These are phyloP conservation scores for Bombus consobrinus DNA, from an alignment of 1,140 invertebrate species.

Conservation along the genomic window DNA sequence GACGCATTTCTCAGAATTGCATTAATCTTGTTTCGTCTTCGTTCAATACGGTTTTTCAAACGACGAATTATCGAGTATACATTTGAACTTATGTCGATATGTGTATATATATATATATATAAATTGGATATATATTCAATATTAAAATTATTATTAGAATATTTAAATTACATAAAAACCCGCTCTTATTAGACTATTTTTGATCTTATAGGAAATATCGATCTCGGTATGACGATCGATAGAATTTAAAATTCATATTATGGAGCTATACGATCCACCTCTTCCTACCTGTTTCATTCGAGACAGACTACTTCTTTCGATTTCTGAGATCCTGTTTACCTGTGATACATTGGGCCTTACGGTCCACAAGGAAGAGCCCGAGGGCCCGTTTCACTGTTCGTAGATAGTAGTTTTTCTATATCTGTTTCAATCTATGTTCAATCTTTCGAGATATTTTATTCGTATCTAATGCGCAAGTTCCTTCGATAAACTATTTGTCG, in stretches of 20 bases:
- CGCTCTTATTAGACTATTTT: neutral
- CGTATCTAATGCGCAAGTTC: neutral
- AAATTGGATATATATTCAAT: neutral
- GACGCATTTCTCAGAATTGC: constrained; percentile 39
- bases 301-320: constrained; percentile 50
- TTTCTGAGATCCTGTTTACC: constrained; percentile 71
- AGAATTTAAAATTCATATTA: constrained; percentile 1
- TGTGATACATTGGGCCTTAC: constrained; percentile 72
- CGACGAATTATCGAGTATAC: neutral
- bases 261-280: constrained; percentile 9
- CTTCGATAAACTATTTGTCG: neutral
- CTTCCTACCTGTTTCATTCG: constrained; percentile 47
- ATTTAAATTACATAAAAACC: neutral
- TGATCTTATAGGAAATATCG: neutral
- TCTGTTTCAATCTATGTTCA: neutral
- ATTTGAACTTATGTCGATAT: neutral
- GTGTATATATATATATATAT: neutral
- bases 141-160: neutral
- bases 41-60: neutral
- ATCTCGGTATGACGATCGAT: neutral
- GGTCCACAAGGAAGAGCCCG: constrained; percentile 2
- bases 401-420: constrained; percentile 1
- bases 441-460: neutral
- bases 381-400: neutral
- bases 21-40: constrained; percentile 31